phyloP scores from a whole-genome alignment of 2,113 vertebrate species.

The Brevimyrus niger region DNA sequence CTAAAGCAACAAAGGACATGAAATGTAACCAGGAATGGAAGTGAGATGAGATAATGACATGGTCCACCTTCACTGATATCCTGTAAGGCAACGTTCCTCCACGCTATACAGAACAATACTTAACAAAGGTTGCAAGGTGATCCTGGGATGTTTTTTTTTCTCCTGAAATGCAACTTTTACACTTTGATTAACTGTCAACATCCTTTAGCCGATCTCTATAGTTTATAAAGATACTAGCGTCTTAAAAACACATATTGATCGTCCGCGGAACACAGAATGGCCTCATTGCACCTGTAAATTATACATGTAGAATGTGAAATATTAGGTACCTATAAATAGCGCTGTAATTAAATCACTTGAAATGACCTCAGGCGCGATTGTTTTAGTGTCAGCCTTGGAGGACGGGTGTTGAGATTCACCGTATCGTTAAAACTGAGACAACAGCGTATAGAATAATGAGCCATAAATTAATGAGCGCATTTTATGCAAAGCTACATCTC shows the following conservation, averaged over 20 bases:
- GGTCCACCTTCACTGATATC: neutral
- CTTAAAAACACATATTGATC: neutral
- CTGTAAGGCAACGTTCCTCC: neutral
- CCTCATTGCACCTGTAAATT: neutral
- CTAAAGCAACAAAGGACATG: slow-evolving; percentile 17
- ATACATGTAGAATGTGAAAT: neutral
- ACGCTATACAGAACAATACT: neutral
- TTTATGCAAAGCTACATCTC: neutral
- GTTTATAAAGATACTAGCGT: neutral
- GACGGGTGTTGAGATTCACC: neutral
- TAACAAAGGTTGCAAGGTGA: neutral
- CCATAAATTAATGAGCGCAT: neutral
- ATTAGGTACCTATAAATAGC: neutral
- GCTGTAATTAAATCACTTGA: slow-evolving; percentile 9
- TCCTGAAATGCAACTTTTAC: neutral
- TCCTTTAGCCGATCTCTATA: neutral
- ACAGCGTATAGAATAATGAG: neutral
- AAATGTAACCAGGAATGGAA: slow-evolving; percentile 15
- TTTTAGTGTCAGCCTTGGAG: neutral
- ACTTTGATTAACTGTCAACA: neutral
- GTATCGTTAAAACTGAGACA: neutral
- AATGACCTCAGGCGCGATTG: slow-evolving; percentile 6
- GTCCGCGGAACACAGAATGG: neutral
- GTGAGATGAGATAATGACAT: neutral
- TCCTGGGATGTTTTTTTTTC: neutral